Percentiles rank a stretch among this genome's conserved stretches.
phyloP scores from a whole-genome alignment of 2,888 invertebrate genomes.

The Lasioglossum oenotherae region DNA sequence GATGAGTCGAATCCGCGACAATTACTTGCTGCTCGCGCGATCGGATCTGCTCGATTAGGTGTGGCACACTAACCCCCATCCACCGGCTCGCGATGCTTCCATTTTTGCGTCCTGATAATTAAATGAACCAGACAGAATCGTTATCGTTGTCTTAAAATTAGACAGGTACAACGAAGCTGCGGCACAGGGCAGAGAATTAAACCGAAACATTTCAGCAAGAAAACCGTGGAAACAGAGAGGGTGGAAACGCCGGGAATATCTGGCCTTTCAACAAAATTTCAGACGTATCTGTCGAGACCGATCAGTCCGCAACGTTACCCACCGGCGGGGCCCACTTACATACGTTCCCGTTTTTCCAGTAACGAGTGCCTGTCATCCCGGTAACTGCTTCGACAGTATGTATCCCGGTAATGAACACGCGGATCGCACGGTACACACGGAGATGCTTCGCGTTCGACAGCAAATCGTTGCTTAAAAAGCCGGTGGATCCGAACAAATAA shows the following conservation, averaged over 20 bases:
- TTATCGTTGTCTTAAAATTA: neutral
- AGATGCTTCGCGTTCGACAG: constrained; percentile 45
- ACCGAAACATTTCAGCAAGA: neutral
- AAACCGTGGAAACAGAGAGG: neutral
- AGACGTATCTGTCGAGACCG: constrained; percentile 18
- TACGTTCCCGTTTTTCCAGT: constrained; percentile 43
- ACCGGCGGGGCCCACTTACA: constrained; percentile 30
- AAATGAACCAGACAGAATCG: neutral
- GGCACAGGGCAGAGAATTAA: neutral
- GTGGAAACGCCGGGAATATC: neutral
- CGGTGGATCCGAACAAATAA: constrained; percentile 54
- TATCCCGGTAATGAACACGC: constrained; percentile 50
- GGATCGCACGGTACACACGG: constrained; percentile 42
- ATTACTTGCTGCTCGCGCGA: constrained; percentile 44
- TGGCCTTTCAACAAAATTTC: constrained; percentile 28
- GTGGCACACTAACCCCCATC: neutral
- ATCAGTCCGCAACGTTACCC: constrained; percentile 31
- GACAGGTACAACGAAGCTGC: neutral
- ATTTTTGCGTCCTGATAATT: neutral
- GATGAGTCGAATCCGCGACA: constrained; percentile 48
- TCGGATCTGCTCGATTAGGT: constrained; percentile 27
- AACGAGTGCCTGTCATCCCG: constrained; percentile 54
- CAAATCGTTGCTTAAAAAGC: constrained; percentile 60
- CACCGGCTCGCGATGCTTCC: neutral
- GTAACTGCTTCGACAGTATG: constrained; percentile 37